These are phyloP conservation scores for Aulostomus chinensis DNA, from an alignment of 2,797 vertebrate species.

Conservation along the genomic window DNA sequence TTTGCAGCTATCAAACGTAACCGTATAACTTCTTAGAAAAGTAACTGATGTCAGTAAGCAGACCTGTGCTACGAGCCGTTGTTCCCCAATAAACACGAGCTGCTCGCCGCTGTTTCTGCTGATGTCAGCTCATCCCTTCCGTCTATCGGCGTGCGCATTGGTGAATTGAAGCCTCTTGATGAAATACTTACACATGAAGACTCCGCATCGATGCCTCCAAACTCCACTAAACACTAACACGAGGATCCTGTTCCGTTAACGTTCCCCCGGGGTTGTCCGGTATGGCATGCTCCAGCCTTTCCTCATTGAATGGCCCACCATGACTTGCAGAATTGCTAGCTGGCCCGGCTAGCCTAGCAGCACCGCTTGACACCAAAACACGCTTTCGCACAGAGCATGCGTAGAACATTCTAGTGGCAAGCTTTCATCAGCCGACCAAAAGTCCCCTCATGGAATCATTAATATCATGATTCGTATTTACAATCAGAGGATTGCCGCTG, in stretches of 20 bases:
- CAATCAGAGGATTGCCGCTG: no score
- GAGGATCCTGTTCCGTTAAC: conserved; percentile 35
- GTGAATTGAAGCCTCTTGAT: conserved; percentile 47
- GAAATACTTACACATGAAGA: conserved; percentile 74
- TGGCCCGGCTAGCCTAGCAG: conserved; percentile 78
- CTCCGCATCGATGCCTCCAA: conserved; percentile 46
- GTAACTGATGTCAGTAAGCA: conserved; percentile 13
- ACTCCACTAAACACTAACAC: conserved; percentile 13
- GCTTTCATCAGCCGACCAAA: conserved; percentile 65
- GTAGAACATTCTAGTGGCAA: conserved; percentile 83
- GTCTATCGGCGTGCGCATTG: conserved; percentile 26
- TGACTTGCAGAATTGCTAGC: conserved; percentile 87
- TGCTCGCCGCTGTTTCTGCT: not conserved
- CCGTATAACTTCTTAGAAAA: conserved; percentile 44
- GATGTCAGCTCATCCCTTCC: conserved; percentile 4
- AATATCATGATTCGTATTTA: conserved; percentile 3
- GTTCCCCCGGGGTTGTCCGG: conserved; percentile 38
- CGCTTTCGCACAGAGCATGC: conserved; percentile 81
- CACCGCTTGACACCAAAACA: conserved; percentile 73
- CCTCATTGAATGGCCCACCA: conserved; percentile 83
- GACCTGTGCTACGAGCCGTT: not conserved
- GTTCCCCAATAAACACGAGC: not conserved
- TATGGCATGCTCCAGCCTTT: conserved; percentile 63
- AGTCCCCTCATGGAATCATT: conserved; percentile 17
- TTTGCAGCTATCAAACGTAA: conserved; percentile 34